Percentiles rank a stretch among this genome's conserved stretches.
Evolutionary conservation across 2,888 invertebrate genomes (phyloP).

Genomic region (Venusia cambrica): DNA sequence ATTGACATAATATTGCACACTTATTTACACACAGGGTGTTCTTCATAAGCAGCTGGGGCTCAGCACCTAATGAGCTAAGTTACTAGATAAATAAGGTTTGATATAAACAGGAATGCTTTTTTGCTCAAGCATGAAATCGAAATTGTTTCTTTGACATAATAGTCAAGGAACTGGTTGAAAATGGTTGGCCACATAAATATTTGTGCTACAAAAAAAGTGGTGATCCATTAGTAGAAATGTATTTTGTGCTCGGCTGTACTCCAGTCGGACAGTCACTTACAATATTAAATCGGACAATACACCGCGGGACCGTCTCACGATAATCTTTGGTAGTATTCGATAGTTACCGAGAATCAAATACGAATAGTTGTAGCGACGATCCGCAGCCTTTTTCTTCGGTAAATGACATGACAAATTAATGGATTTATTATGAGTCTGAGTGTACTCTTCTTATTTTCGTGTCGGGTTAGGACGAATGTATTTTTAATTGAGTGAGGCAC

Average conservation of each 20-base stretch:
- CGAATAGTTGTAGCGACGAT: slow-evolving; percentile 18
- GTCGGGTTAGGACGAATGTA: slow-evolving; percentile 78
- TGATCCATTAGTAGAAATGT: slow-evolving; percentile 16
- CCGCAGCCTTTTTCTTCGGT: slow-evolving; percentile 43
- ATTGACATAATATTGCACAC: too few species aligned
- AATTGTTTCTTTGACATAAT: too few species aligned
- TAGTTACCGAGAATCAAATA: slow-evolving; percentile 62
- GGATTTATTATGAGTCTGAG: slow-evolving; percentile 78
- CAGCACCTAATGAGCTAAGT: too few species aligned
- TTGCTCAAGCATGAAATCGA: too few species aligned
- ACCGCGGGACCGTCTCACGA: slow-evolving; percentile 48
- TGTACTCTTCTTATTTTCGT: slow-evolving; percentile 67
- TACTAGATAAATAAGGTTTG: too few species aligned
- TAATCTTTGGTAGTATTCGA: slow-evolving; percentile 63
- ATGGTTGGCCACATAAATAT: too few species aligned
- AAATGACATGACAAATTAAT: slow-evolving; percentile 81
- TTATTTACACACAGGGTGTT: too few species aligned
- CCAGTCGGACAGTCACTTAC: slow-evolving; percentile 58
- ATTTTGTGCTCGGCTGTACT: slow-evolving; percentile 46
- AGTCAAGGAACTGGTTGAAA: too few species aligned
- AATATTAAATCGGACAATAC: slow-evolving; percentile 70
- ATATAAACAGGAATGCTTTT: too few species aligned
- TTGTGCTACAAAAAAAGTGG: too few species aligned
- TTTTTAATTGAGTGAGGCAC: slow-evolving; percentile 81
- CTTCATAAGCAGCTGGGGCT: too few species aligned